Evolutionary conservation across 2,888 invertebrate species (phyloP).

Genomic region (Pseudanteris insignis): DNA sequence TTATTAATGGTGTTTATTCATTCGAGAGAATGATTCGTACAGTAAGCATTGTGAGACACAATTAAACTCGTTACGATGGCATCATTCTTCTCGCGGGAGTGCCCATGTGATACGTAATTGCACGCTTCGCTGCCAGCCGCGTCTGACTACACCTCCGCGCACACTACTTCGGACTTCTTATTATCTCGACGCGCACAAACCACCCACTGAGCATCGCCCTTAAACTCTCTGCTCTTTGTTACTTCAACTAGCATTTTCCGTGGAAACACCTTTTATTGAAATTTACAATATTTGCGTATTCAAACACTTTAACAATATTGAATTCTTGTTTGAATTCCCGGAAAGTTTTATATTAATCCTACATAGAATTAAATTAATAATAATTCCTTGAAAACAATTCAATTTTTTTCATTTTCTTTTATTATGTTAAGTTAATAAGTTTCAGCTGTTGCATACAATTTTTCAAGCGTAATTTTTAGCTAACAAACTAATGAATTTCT

Average conservation of each 20-base stretch:
- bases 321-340: no score
- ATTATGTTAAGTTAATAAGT: no score
- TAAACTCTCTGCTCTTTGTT: conserved; percentile 19
- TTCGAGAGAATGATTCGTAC: conserved; percentile 17
- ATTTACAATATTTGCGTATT: no score
- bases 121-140: conserved; percentile 38
- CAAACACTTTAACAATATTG: no score
- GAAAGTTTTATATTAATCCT: no score
- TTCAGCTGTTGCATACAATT: no score
- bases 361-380: no score
- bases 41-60: conserved; percentile 25
- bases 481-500: no score
- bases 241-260: conserved; percentile 18
- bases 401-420: no score
- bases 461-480: no score
- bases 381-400: no score
- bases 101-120: conserved; percentile 39
- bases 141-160: conserved; percentile 39
- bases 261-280: conserved; percentile 8
- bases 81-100: conserved; percentile 37
- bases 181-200: conserved; percentile 20
- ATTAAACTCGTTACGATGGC: conserved; percentile 34
- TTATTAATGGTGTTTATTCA: conserved; percentile 16
- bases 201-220: conserved; percentile 3
- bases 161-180: conserved; percentile 38